A percentile compares a stretch with the other conserved stretches of the same genome.
Evolutionary conservation across 2,797 vertebrate species (phyloP).

Genomic region (Periophthalmus magnuspinnatus): DNA sequence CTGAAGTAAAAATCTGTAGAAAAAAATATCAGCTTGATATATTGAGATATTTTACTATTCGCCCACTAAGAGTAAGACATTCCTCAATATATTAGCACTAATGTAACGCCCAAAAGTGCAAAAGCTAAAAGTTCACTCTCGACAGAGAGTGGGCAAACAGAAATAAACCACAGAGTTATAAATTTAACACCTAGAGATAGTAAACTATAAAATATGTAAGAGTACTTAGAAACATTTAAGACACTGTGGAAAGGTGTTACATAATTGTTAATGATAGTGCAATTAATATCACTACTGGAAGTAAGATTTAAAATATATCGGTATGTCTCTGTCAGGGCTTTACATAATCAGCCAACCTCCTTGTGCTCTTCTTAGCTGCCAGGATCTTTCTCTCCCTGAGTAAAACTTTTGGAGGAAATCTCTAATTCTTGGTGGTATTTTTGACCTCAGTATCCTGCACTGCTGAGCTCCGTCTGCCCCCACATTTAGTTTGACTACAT

Average conservation of each 20-base stretch:
- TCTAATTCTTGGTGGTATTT: conserved; percentile 28
- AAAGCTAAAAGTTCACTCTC: neutral
- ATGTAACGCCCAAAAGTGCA: neutral
- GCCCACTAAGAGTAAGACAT: too few relatives aligned
- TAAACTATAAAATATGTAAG: neutral
- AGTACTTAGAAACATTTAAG: neutral
- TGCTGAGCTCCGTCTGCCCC: conserved; percentile 16
- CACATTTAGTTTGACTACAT: conserved; percentile 16
- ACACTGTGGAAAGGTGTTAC: neutral
- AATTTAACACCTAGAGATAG: neutral
- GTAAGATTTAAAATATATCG: conserved; percentile 58
- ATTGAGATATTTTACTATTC: too few relatives aligned
- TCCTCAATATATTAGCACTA: neutral
- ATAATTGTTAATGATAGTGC: too few relatives aligned
- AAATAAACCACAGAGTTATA: neutral
- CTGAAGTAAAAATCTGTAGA: too few relatives aligned
- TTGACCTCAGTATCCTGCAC: conserved; percentile 2
- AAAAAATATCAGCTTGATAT: too few relatives aligned
- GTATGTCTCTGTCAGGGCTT: conserved; percentile 39
- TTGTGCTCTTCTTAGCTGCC: conserved; percentile 23
- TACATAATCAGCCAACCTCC: conserved; percentile 35
- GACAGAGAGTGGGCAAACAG: neutral
- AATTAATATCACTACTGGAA: conserved; percentile 62
- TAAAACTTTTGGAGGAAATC: conserved; percentile 24
- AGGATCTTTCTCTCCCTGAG: conserved; percentile 28